These are phyloP conservation scores for Thryonomys swinderianus DNA, from an alignment of 2,113 vertebrate species.

Conservation along the genomic window DNA sequence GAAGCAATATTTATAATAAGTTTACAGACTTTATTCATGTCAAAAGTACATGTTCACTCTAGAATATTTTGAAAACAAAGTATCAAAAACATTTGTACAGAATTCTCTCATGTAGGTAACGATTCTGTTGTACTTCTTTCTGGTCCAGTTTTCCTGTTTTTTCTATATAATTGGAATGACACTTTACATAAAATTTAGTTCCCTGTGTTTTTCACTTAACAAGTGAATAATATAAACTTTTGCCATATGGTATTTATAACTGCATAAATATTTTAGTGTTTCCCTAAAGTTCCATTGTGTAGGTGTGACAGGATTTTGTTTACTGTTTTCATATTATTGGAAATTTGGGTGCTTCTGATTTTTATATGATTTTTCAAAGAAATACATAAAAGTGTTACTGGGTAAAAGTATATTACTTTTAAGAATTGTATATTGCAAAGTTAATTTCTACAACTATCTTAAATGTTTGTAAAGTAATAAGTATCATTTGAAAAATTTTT, in stretches of 20 bases:
- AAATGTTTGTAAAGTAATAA: constrained; percentile 13
- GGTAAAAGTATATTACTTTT: neutral
- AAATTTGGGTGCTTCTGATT: constrained; percentile 4
- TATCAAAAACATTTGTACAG: neutral
- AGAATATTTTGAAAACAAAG: constrained; percentile 36
- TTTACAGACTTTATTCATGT: neutral
- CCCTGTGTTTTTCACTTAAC: constrained; percentile 69
- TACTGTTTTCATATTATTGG: neutral
- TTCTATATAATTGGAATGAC: constrained; percentile 15
- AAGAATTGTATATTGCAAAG: neutral
- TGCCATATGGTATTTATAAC: constrained; percentile 69
- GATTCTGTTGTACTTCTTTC: constrained; percentile 16
- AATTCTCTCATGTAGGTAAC: neutral
- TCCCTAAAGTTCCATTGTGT: constrained; percentile 34
- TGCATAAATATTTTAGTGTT: constrained; percentile 38
- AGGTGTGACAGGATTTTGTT: constrained; percentile 42
- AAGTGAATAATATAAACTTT: constrained; percentile 64
- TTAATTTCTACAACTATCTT: neutral
- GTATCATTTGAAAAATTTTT: constrained; percentile 15
- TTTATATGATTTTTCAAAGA: constrained; percentile 19
- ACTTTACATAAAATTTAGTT: constrained; percentile 64
- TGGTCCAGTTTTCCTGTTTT: constrained; percentile 59
- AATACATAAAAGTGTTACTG: neutral
- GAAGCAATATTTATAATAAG: neutral
- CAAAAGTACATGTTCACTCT: neutral